Evolutionary conservation across 2,888 invertebrate genomes (phyloP).

Genomic region (Drosophila helvetica): DNA sequence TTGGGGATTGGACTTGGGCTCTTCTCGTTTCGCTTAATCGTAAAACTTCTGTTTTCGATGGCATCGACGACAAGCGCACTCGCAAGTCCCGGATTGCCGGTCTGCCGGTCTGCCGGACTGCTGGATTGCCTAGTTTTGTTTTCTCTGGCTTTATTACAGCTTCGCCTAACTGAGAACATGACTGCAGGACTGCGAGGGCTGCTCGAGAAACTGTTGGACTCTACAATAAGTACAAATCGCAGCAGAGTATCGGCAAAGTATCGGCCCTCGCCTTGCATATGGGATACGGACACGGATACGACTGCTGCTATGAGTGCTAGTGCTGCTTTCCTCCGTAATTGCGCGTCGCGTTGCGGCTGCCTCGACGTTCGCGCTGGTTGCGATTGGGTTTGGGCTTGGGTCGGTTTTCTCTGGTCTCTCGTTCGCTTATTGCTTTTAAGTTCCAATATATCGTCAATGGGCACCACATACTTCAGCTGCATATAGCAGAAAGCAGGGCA

Average conservation of each 20-base stretch:
- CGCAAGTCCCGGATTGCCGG: conserved; percentile 1
- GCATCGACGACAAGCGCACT: conserved; percentile 46
- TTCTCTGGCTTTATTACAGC: conserved; percentile 34
- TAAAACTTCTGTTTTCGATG: conserved; percentile 57
- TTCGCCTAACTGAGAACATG: conserved; percentile 1
- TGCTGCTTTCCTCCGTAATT: conserved; percentile 25
- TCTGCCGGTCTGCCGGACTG: not conserved
- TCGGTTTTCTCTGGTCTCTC: conserved; percentile 24
- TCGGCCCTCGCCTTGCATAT: conserved; percentile 1
- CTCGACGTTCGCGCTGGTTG: not conserved
- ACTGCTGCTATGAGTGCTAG: not conserved
- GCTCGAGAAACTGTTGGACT: not conserved
- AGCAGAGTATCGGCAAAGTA: not conserved
- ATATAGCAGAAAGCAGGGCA: conserved; percentile 29
- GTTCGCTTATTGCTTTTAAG: conserved; percentile 45
- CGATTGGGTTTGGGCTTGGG: conserved; percentile 1
- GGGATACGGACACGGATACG: not conserved
- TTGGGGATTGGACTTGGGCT: conserved; percentile 24
- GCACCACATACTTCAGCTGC: conserved; percentile 40
- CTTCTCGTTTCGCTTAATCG: conserved; percentile 61
- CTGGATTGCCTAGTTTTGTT: conserved; percentile 17
- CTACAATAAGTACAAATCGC: not conserved
- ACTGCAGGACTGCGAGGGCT: conserved; percentile 25
- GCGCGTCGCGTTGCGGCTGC: conserved; percentile 25
- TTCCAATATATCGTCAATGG: conserved; percentile 49